Base-by-base conservation (phyloP, 2,888 invertebrate genomes). In the Leptinotarsa peninsularis region DNA sequence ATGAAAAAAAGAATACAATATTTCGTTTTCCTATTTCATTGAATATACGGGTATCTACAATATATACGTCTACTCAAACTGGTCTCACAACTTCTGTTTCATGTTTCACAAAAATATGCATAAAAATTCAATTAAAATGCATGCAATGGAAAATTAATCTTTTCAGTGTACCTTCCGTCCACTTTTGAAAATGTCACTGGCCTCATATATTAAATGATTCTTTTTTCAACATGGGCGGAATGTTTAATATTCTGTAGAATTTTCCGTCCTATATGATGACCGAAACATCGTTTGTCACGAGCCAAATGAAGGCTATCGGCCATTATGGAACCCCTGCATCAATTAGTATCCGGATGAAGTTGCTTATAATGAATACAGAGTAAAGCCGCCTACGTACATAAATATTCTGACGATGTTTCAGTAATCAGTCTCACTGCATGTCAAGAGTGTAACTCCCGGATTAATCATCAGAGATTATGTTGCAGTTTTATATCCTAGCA, bases 321-420 rank as follows among this genome's bases (percentile, higher is more conserved):
- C 75, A 72, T 75, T 69, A 75, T 75, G 75, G 69, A 72, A 69
- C 72, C 75, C 75, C 75, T 54, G 27, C 74, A 60, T 27, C 76
- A 76, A 76, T 76, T 76, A 76, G 76, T 76, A 54, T 21, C 70
- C 70, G 70, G 70, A 60, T 70, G 58, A 50, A 70, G 56, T 70
- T 58, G 70, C 70, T 70, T 70, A 70, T 70, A 49, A 54, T 70
- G 70, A 70, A 70, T 70, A 70, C 70, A 56, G 70, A 60, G 58
- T 23, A 58, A 58, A 58, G 23, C 49, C 43, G 56, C 60, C 52
- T 21, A 21, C 49, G 66, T 71, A 74, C 66, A 71, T 74, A 71
- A 71, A 74, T 74, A 74, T 74, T 74, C 74, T 58, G 58, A 67
- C 23, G 74, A 60, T 58, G 74, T 74, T 67, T 49, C 56, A 33